Base-by-base conservation (phyloP, 64 coral and sea anemone genomes). In the Dendrophyllia cribrosa region DNA sequence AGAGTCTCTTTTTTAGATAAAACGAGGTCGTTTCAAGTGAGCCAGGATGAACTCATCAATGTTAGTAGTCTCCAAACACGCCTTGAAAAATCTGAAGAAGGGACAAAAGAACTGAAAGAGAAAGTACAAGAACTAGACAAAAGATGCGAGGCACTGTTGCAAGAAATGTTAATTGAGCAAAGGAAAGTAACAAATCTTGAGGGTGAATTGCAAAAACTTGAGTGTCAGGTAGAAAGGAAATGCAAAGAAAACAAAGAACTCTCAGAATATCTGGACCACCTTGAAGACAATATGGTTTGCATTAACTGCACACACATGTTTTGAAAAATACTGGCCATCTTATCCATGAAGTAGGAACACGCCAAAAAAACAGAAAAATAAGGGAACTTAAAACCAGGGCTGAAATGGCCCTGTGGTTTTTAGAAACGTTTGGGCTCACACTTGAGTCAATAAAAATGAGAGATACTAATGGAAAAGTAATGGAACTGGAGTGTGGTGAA, bases 361-460 rank as follows among this genome's bases (percentile, higher is more conserved):
- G 66, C 3, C 87, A 89, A 89, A 50, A 44, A 13, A 72, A 78
- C 49, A 68, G 76, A 71, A 90, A 90, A 55, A 47, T 72, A 34
- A 90, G 77, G 20, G 58, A 77, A 64, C 26, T 79, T 2, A 90
- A 90, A 78, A 78, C 88, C 45, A 90, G 59, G 14, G 88, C 88
- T 46, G 52, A 79, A 53, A 79, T 7, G 50, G 75, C 88, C 5
- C 24, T 90, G 11, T 90, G 75, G 58, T 91, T 91, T 26, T 48
- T 83, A 47, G 45, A 92, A 14, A 74, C 69, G 45, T 92, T 74
- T 66, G 89, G 89, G 46, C 14, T 75, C 12, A 72, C 77, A 47
- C 66, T 84, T 48, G 44, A 85, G 6, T 49, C 43, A 14, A 20
- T 90, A 3, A 51, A 47, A 68, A 19, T 90, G 16, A 66, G 13